Evolutionary conservation across 2,888 invertebrate species (phyloP).

Genomic region (Sinohyriopsis cumingii): DNA sequence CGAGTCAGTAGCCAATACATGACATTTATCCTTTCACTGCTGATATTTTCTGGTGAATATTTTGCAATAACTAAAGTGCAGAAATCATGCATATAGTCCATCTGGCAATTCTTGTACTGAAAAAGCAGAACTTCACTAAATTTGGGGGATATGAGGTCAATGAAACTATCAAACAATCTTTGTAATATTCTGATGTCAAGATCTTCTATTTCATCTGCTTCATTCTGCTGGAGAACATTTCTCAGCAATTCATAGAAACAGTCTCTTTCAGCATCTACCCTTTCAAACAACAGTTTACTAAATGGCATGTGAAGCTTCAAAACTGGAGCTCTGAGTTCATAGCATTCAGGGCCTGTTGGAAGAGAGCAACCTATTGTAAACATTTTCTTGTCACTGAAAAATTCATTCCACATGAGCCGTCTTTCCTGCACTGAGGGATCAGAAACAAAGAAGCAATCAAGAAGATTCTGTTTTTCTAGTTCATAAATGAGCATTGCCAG

Average conservation of each 20-base stretch:
- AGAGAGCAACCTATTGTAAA: too few relatives aligned
- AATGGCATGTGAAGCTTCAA: conserved; percentile 32
- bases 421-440: background rate
- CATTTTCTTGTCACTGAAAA: too few relatives aligned
- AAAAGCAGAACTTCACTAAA: too few relatives aligned
- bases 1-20: conserved; percentile 12
- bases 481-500: conserved; percentile 33
- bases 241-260: too few relatives aligned
- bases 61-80: background rate
- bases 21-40: background rate
- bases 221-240: too few relatives aligned
- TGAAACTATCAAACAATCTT: too few relatives aligned
- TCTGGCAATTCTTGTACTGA: conserved; percentile 3
- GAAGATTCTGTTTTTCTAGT: conserved; percentile 23
- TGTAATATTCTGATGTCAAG: too few relatives aligned
- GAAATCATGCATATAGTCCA: conserved; percentile 30
- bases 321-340: conserved; percentile 19
- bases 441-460: conserved; percentile 25
- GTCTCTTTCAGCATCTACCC: conserved; percentile 26
- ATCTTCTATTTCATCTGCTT: too few relatives aligned
- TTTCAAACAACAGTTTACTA: conserved; percentile 18
- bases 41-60: too few relatives aligned
- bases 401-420: background rate
- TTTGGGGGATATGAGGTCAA: too few relatives aligned
- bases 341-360: conserved; percentile 36